Base-by-base conservation (phyloP, 2,797 vertebrate genomes). In the Dipus sagitta region DNA sequence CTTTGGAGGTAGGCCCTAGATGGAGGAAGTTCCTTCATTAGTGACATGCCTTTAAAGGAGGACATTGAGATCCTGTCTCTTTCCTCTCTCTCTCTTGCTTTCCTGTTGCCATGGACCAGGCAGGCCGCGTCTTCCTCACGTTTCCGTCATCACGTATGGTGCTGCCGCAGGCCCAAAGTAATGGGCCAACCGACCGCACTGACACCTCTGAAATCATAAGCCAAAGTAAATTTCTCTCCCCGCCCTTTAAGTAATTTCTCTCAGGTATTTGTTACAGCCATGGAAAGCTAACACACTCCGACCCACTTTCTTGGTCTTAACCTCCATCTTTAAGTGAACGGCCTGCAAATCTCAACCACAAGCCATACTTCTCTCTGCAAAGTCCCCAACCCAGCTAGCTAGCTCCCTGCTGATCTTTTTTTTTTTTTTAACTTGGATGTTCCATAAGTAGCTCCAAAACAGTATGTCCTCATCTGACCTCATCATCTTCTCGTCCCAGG, bases 261-360 rank as follows among this genome's bases (percentile, higher is more conserved):
- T 78, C 30, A 68, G 47, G 9, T 78, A 15, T 77, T 58, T 67
- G 30, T 87, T 68, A 88, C 1, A 47, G 28, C 21, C 14, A 26
- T 24, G 10, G n/a, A 54, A 67, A 34, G 42, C 30, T 54, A 32
- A 60, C 34, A 42, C 26, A 21, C 26, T 71, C 23, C 30, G 26
- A 95, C 32, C n/a, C 74, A 26, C 54, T 79, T 83, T 68, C 47
- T 17, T 52, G 38, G 60, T 34, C 90, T 84, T 52, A 71, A 60
- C 3, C 15, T 6, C 13, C 17, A 2, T 80, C 28, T 87, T 72
- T 47, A 58, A 92, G 78, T 30, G 54, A 79, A 92, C 4, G 42
- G 58, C 28, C 86, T 89, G 64, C 72, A 89, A 42, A 84, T 87
- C 54, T 87, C 80, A 71, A 28, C 38, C 23, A 64, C 34, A 68